Evolutionary conservation across 2,113 vertebrate genomes (phyloP), one percentile per base, ranked within the genome.

Genomic region (Heliornis fulica): DNA sequence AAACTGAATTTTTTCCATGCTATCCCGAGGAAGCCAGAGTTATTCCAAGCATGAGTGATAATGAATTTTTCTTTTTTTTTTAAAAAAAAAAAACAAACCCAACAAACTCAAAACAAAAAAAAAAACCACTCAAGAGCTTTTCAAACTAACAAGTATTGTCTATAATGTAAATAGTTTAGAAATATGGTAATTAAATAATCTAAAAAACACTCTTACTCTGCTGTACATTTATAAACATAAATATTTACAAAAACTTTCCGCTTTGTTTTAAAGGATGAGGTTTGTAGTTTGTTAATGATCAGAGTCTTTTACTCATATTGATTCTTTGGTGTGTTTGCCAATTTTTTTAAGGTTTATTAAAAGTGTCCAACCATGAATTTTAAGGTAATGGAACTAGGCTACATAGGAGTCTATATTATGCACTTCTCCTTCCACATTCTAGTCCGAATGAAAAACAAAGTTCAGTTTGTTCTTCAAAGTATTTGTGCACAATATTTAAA

Each of bases 121-220:
- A 79, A 50, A 50, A 50, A 25, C 25, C 68, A 93, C 96, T 96
- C 93, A 79, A 95, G 10, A 96, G 93, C 95, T 95, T 94, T 98
- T 97, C 94, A 95, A 97, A 97, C 95, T 97, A 98, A 97, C 85
- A 97, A 97, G 96, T 95, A 87, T 84, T 97, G 92, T 92, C 97
- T 98, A 97, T 97, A 98, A 95, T 97, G 97, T 97, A 98, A 98
- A 98, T 98, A 98, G 97, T 98, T 98, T 98, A 98, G 97, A 98
- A 98, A 97, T 97, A 97, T 97, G 91, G 97, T 98, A 97, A 98
- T 99, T 99, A 99, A 99, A 99, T 99, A 99, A 99, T 98, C 98
- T 98, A 99, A 98, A 98, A 99, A 98, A 98, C 98, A 98, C 96
- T 98, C 97, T 98, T 97, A 98, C 96, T 99, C 98, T 99, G 98